phyloP scores from a whole-genome alignment of 2,888 invertebrate genomes.

The Elysia crispata region DNA sequence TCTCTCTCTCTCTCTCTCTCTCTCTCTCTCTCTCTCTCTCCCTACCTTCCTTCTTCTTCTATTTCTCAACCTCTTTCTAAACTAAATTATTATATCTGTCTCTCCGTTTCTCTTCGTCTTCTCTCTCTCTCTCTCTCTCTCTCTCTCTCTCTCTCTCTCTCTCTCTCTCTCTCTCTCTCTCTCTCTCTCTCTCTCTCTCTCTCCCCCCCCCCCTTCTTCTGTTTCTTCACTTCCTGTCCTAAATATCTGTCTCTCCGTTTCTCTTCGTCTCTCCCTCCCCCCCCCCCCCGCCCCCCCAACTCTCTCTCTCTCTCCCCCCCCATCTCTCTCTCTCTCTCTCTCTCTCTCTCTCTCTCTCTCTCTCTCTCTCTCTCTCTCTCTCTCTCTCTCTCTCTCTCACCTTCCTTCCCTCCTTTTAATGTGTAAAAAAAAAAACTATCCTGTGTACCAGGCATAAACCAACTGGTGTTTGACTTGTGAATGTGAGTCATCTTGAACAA shows the following conservation, averaged over 20 bases:
- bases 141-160: background rate
- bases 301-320: background rate
- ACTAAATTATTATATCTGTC: too few relatives aligned
- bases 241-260: background rate
- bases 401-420: background rate
- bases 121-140: slow-evolving; percentile 11
- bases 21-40: background rate
- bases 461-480: too few relatives aligned
- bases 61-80: background rate
- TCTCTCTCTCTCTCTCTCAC: slow-evolving; percentile 1
- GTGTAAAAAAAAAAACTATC: too few relatives aligned
- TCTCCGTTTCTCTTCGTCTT: background rate
- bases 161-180: background rate
- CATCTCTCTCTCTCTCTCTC: background rate
- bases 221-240: too few relatives aligned
- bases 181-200: background rate
- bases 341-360: background rate
- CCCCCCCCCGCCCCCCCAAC: slow-evolving; percentile 3
- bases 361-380: background rate
- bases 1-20: background rate
- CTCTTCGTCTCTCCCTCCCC: background rate
- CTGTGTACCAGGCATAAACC: too few relatives aligned
- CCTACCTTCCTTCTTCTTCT: background rate
- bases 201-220: background rate
- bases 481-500: too few relatives aligned